Percentiles rank a stretch among this genome's conserved stretches.
Conservation (phyloP, 2,113 vertebrate species). For the Crocuta crocuta region DNA sequence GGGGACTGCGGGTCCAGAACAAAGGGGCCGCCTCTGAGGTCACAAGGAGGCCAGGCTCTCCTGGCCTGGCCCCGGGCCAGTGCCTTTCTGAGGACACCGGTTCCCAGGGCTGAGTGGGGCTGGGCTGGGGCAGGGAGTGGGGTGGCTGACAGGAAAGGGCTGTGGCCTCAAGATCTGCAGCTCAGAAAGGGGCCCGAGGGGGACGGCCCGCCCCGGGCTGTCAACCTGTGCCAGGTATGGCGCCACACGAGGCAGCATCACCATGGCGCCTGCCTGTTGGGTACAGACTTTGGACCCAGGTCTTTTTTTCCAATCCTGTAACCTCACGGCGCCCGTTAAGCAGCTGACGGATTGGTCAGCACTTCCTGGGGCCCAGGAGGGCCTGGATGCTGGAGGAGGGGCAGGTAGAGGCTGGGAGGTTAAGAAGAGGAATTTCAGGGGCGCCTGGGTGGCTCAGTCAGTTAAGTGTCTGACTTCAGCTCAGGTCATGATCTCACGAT, state of each 20-base stretch:
- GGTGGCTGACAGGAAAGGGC: background rate
- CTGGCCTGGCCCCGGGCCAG: background rate
- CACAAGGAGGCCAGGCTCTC: too few relatives aligned
- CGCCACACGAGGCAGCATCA: background rate
- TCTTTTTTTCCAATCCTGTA: background rate
- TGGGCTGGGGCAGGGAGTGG: background rate
- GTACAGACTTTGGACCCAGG: background rate
- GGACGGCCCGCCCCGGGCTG: background rate
- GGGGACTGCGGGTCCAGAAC: background rate
- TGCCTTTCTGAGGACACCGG: background rate
- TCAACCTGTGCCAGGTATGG: background rate
- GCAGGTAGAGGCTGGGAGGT: background rate
- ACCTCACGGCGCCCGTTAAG: background rate
- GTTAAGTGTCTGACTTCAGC: too few relatives aligned
- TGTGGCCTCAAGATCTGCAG: rapidly evolving
- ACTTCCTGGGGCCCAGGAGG: background rate
- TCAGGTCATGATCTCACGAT: too few relatives aligned
- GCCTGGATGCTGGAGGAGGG: background rate
- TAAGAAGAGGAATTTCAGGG: background rate
- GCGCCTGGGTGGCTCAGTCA: too few relatives aligned
- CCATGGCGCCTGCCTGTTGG: rapidly evolving
- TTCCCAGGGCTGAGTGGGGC: background rate
- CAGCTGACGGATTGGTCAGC: background rate
- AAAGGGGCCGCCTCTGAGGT: background rate
- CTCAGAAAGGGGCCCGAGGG: background rate